These are phyloP conservation scores for Rhorus exstirpatorius DNA, from an alignment of 2,888 invertebrate species.

Conservation along the genomic window DNA sequence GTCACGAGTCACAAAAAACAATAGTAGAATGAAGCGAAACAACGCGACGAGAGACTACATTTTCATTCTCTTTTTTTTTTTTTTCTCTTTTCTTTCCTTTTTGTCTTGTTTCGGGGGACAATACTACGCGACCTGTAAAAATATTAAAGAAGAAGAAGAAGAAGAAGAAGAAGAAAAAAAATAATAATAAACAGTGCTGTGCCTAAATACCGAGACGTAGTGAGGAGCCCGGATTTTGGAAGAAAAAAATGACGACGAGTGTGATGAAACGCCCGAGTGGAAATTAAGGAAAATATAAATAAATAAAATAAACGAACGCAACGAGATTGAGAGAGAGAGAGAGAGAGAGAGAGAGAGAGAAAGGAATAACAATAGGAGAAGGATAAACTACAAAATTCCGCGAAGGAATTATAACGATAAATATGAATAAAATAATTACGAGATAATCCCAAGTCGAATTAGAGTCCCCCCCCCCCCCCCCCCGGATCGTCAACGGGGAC, in stretches of 20 bases:
- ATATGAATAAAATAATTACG: slow-evolving; percentile 34
- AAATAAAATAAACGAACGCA: slow-evolving; percentile 37
- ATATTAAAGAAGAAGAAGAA: slow-evolving; percentile 24
- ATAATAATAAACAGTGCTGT: slow-evolving; percentile 69
- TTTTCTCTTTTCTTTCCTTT: not conserved
- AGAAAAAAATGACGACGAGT: slow-evolving; percentile 2
- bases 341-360: not conserved
- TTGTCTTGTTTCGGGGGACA: slow-evolving; percentile 49
- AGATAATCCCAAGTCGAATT: slow-evolving; percentile 58
- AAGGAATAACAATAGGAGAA: not conserved
- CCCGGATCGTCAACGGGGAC: no score
- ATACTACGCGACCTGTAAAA: slow-evolving; percentile 67
- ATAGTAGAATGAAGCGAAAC: slow-evolving; percentile 46
- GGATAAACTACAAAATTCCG: slow-evolving; percentile 5
- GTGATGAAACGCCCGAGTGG: no score
- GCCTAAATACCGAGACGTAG: slow-evolving; percentile 69
- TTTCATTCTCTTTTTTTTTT: slow-evolving; percentile 21
- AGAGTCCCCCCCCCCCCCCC: slow-evolving; percentile 54
- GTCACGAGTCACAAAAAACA: slow-evolving; percentile 46
- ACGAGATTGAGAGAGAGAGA: slow-evolving; percentile 1
- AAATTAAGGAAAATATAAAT: not conserved
- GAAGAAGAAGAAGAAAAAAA: no score
- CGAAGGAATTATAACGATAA: slow-evolving; percentile 9
- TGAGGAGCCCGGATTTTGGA: slow-evolving; percentile 36
- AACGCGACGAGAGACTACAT: slow-evolving; percentile 29